Percentiles rank a stretch among this genome's conserved stretches.
Evolutionary conservation across 1,140 invertebrate species (phyloP).

Genomic region (Aphelinus atriplicis): DNA sequence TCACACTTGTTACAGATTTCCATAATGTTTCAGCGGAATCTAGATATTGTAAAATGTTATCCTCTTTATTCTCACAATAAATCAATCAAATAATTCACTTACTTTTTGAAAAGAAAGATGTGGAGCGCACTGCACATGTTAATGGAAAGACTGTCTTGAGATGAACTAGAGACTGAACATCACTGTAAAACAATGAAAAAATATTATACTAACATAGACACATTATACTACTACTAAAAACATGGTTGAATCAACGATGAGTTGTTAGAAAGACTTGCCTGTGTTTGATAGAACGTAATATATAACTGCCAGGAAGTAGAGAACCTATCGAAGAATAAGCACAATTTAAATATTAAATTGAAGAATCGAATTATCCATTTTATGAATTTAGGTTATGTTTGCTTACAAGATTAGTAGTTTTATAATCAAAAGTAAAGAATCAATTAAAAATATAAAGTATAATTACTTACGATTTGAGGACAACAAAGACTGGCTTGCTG

Average conservation of each 20-base stretch:
- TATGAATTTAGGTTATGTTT: slow-evolving; percentile 32
- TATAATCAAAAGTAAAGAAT: background rate
- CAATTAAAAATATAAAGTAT: background rate
- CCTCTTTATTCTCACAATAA: background rate
- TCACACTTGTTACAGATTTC: slow-evolving; percentile 94
- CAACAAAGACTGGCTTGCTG: slow-evolving; percentile 5
- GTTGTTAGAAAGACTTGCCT: no score
- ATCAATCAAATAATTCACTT: slow-evolving; percentile 41
- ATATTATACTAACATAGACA: background rate
- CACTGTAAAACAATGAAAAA: background rate
- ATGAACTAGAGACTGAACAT: slow-evolving; percentile 17
- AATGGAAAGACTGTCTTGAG: slow-evolving; percentile 43
- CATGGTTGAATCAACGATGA: no score
- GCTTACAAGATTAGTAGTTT: background rate
- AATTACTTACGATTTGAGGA: slow-evolving; percentile 6
- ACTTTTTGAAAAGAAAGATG: slow-evolving; percentile 70
- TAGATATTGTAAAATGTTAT: slow-evolving; percentile 53
- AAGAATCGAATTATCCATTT: background rate
- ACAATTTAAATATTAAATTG: slow-evolving; percentile 14
- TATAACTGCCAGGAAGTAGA: no score
- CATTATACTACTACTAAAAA: no score
- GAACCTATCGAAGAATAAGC: no score
- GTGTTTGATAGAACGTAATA: no score
- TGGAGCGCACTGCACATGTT: slow-evolving; percentile 45
- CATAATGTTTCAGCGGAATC: slow-evolving; percentile 86